phyloP scores from a whole-genome alignment of 2,888 invertebrate genomes.

The Zootermopsis nevadensis region DNA sequence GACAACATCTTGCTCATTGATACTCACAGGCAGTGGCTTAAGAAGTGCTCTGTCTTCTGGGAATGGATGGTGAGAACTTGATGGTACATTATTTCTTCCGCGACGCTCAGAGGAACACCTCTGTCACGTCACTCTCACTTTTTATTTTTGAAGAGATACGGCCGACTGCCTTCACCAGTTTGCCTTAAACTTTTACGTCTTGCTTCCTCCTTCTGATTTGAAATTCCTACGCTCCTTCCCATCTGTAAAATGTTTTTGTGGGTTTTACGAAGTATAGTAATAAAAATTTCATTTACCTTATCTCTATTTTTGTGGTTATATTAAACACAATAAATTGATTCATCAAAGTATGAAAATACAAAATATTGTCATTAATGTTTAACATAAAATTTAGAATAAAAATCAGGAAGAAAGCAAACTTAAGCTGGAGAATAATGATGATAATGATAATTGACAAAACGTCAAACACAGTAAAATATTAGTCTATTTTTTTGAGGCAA shows the following conservation, averaged over 20 bases:
- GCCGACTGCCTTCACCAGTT: background rate
- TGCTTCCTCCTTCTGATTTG: background rate
- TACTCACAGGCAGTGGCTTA: slow-evolving; percentile 54
- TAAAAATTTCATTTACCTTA: no score
- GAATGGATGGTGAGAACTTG: slow-evolving; percentile 56
- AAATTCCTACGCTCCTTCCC: no score
- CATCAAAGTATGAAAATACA: no score
- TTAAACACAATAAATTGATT: no score
- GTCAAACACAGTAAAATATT: no score
- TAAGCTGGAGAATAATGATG: no score
- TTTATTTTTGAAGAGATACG: background rate
- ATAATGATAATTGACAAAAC: no score
- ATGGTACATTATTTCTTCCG: background rate
- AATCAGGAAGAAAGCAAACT: background rate
- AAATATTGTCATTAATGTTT: no score
- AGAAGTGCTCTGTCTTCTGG: slow-evolving; percentile 55
- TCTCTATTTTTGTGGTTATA: no score
- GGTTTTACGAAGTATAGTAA: no score
- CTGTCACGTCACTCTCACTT: background rate
- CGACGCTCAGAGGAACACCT: background rate
- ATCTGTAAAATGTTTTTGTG: no score
- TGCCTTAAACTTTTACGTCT: background rate
- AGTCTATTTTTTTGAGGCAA: background rate
- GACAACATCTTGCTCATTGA: slow-evolving; percentile 52
- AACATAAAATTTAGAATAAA: no score